phyloP scores from a whole-genome alignment of 2,797 vertebrate genomes.

The Clarias fuscus region DNA sequence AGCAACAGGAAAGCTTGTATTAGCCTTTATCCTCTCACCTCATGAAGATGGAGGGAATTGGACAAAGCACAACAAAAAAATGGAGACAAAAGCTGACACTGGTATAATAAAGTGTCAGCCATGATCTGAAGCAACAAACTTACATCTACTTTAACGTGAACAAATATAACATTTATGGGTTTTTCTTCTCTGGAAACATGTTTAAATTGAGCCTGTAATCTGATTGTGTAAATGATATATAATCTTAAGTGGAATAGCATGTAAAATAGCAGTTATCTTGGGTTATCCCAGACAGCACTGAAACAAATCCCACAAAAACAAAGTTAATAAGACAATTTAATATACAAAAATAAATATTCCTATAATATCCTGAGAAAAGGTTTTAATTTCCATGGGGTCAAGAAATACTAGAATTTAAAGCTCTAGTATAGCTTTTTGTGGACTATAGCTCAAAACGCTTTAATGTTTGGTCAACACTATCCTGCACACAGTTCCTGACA shows the following conservation, averaged over 20 bases:
- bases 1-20: neutral
- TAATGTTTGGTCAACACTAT: neutral
- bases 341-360: neutral
- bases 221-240: neutral
- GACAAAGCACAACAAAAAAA: neutral
- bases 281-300: neutral
- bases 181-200: neutral
- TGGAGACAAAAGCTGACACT: neutral
- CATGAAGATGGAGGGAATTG: neutral
- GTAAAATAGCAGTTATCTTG: neutral
- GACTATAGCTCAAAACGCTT: neutral
- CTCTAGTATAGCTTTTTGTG: neutral
- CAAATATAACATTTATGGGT: neutral
- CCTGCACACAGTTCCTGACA: neutral
- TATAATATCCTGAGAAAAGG: neutral
- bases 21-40: neutral
- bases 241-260: neutral
- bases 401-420: neutral
- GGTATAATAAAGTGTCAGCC: neutral
- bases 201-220: neutral
- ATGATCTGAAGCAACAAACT: neutral
- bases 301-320: neutral
- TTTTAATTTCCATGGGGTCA: neutral
- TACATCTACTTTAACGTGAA: neutral
- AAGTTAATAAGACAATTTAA: neutral